Percentiles rank a stretch among this genome's conserved stretches.
phyloP scores from a whole-genome alignment of 2,888 invertebrate genomes.

The Mythimna lalbum region DNA sequence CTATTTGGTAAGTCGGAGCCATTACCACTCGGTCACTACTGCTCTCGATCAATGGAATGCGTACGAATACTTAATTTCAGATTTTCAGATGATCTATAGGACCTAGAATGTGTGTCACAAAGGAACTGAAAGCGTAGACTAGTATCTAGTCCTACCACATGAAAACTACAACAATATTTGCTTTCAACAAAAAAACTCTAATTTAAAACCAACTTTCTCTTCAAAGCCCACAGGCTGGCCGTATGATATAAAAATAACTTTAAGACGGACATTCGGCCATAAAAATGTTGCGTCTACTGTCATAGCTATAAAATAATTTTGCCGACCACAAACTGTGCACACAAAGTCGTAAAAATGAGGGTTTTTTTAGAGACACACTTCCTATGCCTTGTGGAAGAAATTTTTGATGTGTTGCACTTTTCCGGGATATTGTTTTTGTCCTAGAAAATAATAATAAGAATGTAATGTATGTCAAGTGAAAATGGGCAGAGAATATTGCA shows the following conservation, averaged over 20 bases:
- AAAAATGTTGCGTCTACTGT: constrained; percentile 32
- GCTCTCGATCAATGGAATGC: no score
- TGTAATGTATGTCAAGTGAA: no score
- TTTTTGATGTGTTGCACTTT: constrained; percentile 1
- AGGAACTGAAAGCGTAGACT: no score
- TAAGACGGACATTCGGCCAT: constrained; percentile 8
- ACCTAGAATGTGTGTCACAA: no score
- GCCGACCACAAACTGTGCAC: constrained; percentile 17
- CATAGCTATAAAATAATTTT: constrained; percentile 44
- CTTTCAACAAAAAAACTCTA: neutral
- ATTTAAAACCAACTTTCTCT: neutral
- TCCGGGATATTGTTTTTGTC: neutral
- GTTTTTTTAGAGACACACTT: constrained; percentile 30
- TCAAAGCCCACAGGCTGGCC: neutral
- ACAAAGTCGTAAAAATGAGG: constrained; percentile 31
- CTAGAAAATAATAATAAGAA: neutral
- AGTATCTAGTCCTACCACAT: no score
- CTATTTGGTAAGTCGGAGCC: no score
- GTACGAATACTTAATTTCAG: no score
- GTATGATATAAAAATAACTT: constrained; percentile 27
- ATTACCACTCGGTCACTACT: no score
- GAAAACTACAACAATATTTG: neutral
- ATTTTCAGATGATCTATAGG: no score
- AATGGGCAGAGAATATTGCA: no score
- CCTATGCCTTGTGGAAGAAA: constrained; percentile 5